These are phyloP conservation scores for Metalampra italica DNA, from an alignment of 2,888 invertebrate species.

Conservation along the genomic window DNA sequence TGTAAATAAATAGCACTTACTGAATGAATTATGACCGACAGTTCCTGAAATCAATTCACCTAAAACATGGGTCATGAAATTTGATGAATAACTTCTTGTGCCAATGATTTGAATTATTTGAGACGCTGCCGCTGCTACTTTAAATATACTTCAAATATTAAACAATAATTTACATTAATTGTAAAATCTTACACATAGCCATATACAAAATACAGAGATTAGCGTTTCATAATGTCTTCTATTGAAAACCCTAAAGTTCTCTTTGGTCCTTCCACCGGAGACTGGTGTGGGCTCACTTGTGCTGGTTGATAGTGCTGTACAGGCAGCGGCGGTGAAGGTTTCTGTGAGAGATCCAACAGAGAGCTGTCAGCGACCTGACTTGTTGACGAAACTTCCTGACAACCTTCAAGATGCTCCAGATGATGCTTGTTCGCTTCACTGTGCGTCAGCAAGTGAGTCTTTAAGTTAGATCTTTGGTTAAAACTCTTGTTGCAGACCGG, in stretches of 20 bases:
- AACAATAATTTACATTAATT: too few species aligned
- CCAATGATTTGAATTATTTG: not conserved
- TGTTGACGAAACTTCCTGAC: constrained; percentile 73
- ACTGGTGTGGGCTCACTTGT: constrained; percentile 43
- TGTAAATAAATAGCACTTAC: constrained; percentile 19
- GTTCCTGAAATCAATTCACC: not conserved
- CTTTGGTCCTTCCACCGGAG: constrained; percentile 61
- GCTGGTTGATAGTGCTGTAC: constrained; percentile 38
- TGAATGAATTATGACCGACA: not conserved
- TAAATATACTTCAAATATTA: too few species aligned
- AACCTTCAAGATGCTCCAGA: constrained; percentile 68
- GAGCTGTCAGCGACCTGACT: constrained; percentile 67
- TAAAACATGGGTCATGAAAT: not conserved
- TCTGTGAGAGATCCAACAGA: constrained; percentile 78
- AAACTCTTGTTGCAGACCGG: constrained; percentile 92
- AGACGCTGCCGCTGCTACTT: not conserved
- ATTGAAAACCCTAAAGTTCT: constrained; percentile 87
- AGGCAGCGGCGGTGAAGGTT: constrained; percentile 55
- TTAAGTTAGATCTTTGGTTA: constrained; percentile 95
- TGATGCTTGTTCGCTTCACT: constrained; percentile 81
- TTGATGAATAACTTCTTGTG: not conserved
- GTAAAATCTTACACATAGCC: too few species aligned
- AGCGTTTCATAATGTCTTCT: constrained; percentile 93
- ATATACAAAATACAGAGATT: constrained; percentile 30
- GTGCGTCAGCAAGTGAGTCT: constrained; percentile 93